Evolutionary conservation across 2,797 vertebrate species (phyloP).

Genomic region (Ibycter americanus): DNA sequence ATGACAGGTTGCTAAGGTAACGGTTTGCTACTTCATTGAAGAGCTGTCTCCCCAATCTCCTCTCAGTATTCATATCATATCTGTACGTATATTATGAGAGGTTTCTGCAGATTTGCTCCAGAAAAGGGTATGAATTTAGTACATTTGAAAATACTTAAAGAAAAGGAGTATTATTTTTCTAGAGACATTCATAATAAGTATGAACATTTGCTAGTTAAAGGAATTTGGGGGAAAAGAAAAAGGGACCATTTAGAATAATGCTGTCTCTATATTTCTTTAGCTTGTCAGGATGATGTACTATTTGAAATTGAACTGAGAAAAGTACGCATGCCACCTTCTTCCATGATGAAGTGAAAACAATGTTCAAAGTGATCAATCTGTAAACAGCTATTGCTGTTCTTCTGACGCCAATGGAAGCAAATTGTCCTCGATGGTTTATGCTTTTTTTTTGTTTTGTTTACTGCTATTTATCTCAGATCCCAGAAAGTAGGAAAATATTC

Average conservation of each 20-base stretch:
- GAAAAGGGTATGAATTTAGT: background rate
- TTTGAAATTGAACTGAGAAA: background rate
- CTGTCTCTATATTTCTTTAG: background rate
- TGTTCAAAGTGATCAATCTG: background rate
- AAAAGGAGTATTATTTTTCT: background rate
- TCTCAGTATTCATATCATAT: background rate
- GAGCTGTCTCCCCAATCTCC: background rate
- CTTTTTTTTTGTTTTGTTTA: background rate
- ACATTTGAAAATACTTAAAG: background rate
- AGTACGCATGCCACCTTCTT: background rate
- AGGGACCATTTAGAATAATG: background rate
- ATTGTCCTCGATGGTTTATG: background rate
- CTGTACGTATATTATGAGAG: background rate
- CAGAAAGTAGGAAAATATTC: background rate
- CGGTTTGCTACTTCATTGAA: background rate
- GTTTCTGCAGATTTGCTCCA: background rate
- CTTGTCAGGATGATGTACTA: background rate
- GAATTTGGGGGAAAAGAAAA: background rate
- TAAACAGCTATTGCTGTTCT: background rate
- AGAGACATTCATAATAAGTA: background rate
- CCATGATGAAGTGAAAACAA: background rate
- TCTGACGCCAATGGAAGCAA: background rate
- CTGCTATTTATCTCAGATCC: background rate
- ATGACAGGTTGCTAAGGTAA: constrained; percentile 17
- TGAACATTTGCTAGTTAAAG: background rate